These are phyloP conservation scores for Thaumatotibia leucotreta DNA, from an alignment of 1,140 invertebrate genomes.

Conservation along the genomic window DNA sequence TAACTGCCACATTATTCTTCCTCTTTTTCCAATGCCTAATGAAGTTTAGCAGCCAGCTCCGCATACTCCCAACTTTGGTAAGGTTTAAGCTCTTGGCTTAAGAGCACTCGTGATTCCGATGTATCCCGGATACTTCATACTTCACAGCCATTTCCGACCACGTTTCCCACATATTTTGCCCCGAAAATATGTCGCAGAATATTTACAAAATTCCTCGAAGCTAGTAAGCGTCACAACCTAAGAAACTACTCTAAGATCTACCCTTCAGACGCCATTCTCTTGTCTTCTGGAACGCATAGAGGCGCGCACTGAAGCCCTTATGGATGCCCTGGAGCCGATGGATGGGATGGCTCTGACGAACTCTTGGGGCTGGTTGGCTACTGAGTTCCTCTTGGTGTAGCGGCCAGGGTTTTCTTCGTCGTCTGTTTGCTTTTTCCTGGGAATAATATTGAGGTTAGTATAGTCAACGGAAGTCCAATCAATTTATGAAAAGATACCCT, in stretches of 20 bases:
- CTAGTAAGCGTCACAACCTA: neutral
- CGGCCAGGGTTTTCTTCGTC: conserved; percentile 36
- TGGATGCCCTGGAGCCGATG: conserved; percentile 59
- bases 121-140: no score
- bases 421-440: conserved; percentile 36
- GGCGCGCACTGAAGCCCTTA: conserved; percentile 61
- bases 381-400: conserved; percentile 43
- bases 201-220: no score
- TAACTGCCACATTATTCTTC: no score
- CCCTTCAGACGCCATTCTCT: conserved; percentile 7
- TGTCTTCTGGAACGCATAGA: conserved; percentile 41
- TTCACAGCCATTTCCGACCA: no score
- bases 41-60: no score
- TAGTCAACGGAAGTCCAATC: no score
- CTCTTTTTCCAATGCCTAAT: no score
- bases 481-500: neutral
- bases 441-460: neutral
- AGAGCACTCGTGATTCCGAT: no score
- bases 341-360: conserved; percentile 53
- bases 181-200: no score
- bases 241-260: neutral
- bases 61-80: no score
- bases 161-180: no score
- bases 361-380: conserved; percentile 28
- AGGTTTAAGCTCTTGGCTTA: neutral